Conservation (phyloP, 1,140 invertebrate species). For the Achroia grisella region DNA sequence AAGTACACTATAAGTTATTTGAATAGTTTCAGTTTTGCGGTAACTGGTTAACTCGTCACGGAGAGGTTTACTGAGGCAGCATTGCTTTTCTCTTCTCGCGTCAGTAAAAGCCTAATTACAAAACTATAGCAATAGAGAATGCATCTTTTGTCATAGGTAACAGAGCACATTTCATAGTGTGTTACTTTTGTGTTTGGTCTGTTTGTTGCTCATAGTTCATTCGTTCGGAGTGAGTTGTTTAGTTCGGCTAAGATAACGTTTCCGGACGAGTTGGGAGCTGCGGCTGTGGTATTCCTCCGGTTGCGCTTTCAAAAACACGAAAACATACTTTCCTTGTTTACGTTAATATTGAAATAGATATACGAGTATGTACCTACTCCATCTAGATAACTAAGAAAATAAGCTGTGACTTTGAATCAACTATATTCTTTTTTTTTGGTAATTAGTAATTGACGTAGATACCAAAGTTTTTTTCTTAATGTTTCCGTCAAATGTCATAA, state of each 20-base stretch:
- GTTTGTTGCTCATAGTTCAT: slow-evolving; percentile 9
- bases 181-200: slow-evolving; percentile 3
- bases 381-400: too few species aligned
- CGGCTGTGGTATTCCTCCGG: slow-evolving; percentile 23
- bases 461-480: too few species aligned
- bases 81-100: slow-evolving; percentile 11
- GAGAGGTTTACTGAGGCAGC: slow-evolving; percentile 38
- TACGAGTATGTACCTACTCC: too few species aligned
- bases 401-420: too few species aligned
- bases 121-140: too few species aligned
- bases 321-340: slow-evolving; percentile 17
- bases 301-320: slow-evolving; percentile 20
- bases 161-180: slow-evolving; percentile 5
- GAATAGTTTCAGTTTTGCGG: slow-evolving; percentile 45
- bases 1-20: slow-evolving; percentile 23
- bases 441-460: too few species aligned
- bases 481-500: too few species aligned
- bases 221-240: slow-evolving; percentile 45
- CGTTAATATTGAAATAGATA: not conserved
- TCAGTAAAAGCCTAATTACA: not conserved
- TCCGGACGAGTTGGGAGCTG: slow-evolving; percentile 36
- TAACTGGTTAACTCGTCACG: slow-evolving; percentile 36
- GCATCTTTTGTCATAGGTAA: not conserved
- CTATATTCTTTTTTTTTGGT: too few species aligned
- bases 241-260: slow-evolving; percentile 46